A percentile compares a stretch with the other conserved stretches of the same genome.
phyloP scores from a whole-genome alignment of 2,113 vertebrate genomes.

The Notarius quadriscutis region DNA sequence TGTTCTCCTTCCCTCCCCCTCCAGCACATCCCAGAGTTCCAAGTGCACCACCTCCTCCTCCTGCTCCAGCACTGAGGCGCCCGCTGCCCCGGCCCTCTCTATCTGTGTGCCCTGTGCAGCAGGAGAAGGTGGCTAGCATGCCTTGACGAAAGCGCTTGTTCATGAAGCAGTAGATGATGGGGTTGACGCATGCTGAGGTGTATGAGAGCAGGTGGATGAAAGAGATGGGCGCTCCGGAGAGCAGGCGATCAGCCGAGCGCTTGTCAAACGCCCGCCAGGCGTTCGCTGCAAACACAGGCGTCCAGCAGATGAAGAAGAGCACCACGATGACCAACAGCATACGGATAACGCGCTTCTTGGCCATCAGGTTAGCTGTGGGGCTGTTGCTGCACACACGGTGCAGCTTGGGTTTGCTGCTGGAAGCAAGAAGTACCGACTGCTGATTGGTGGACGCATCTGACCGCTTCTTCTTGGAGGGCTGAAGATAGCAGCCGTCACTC shows the following conservation, averaged over 20 bases:
- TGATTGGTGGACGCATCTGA: slow-evolving; percentile 65
- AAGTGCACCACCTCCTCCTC: not conserved
- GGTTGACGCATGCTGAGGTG: slow-evolving; percentile 94
- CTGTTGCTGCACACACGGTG: slow-evolving; percentile 78
- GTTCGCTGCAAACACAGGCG: slow-evolving; percentile 90
- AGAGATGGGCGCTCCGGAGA: slow-evolving; percentile 93
- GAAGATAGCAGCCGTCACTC: slow-evolving; percentile 88
- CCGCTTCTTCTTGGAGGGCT: slow-evolving; percentile 69
- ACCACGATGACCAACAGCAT: slow-evolving; percentile 96
- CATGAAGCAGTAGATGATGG: slow-evolving; percentile 99
- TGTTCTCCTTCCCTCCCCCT: slow-evolving; percentile 66
- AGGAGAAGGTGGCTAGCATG: slow-evolving; percentile 85
- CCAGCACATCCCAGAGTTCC: slow-evolving; percentile 36
- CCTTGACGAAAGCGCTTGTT: slow-evolving; percentile 91
- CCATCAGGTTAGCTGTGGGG: slow-evolving; percentile 85
- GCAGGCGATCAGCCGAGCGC: slow-evolving; percentile 75
- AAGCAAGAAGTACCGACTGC: slow-evolving; percentile 4
- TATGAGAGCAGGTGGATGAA: slow-evolving; percentile 97
- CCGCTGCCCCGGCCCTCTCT: slow-evolving; percentile 24
- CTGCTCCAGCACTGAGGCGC: slow-evolving; percentile 16
- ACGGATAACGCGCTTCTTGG: slow-evolving; percentile 95
- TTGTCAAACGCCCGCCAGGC: slow-evolving; percentile 92
- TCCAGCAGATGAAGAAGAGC: slow-evolving; percentile 97
- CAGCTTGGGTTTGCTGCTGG: slow-evolving; percentile 52
- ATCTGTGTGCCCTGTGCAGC: slow-evolving; percentile 61